Evolutionary conservation across 1,140 invertebrate genomes (phyloP), one percentile per base, ranked within the genome.

Genomic region (Philopotamus ludificatus): DNA sequence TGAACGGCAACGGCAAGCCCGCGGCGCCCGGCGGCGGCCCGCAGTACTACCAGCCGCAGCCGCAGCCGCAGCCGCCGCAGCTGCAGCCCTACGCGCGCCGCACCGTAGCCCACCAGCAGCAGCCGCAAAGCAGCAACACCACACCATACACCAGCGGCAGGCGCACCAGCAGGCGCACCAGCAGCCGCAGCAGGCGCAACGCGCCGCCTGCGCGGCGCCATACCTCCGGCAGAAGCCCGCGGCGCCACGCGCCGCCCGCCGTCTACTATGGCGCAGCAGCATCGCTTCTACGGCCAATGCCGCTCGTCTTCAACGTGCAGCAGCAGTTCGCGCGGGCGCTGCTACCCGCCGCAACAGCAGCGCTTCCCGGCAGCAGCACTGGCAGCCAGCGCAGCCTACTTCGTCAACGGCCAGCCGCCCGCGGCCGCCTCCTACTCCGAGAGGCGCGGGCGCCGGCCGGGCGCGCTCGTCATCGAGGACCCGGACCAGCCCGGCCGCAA

Each of bases 1-100:
- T 70, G 68, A 70, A 64, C 59, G 67, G 67, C 39, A 70, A 70
- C 68, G 68, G 64, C 42, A 70, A 66, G 61, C 66, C 60, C 59
- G 49, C 47, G 66, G 59, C 66, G 53, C 66, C 59, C 51, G 54
- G 60, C 18, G 26, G 23, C 26, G 55, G 51, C 34, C 34, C 39
- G 51, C 66, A 63, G 41, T 55, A 50, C 39, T 15, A 25, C 2
- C 50, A 67, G 45, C 54, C 8, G 1, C 61, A 57, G 18, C 42
- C 26, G 47, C 55, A 44, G 61, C 54, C 47, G 39, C 54, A 20
- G 1, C 28, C 47, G n/a, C 63, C 58, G 45, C 63, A 54, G 20
- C 26, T 21, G 50, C 51, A 15, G 26, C 55, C 21, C 22, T 60
- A 58, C 47, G 47, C 23, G 44, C 67, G 45, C n/a, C 41, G 12